Evolutionary conservation across 53 echinoderm and acorn worm species (phyloP), one percentile per base, ranked within the genome.

Genomic region (Apostichopus leukothele): DNA sequence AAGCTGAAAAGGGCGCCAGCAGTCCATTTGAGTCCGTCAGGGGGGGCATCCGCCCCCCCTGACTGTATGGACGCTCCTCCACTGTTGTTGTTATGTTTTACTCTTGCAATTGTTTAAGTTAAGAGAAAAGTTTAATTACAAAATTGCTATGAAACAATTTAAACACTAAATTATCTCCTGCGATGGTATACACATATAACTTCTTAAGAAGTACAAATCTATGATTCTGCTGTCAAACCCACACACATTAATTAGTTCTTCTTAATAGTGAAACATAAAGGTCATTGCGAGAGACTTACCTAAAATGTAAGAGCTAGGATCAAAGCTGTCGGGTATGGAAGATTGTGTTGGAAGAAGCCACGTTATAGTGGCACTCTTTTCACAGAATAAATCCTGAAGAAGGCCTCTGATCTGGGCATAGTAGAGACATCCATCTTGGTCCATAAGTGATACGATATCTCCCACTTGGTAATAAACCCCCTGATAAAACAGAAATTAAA

Each of bases 311-410:
- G 95, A 93, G 13, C 94, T 84, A 1, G 98, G 98, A 86, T 98
- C 95, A 93, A 98, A 98, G n/a, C 91, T 79, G 22, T 90, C 79
- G 78, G 89, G 92, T 81, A 76, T 75, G 16, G 95, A 92, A n/a
- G 94, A 92, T 79, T 96, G 94, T 79, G 98, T 98, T 8, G 98
- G 98, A 4, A 98, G 92, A 14, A 98, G 80, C 98, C 98, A 98
- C 0, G 98, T 98, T 50, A 98, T 95, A n/a, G 94, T 89, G 50
- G 98, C 98, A 90, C 98, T 98, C 93, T 95, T 98, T 74, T 95
- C 90, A 78, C 95, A 90, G 67, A 95, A 95, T 93, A 95, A 92
- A 74, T 98, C 98, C 60, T 98, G 98, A 76, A 98, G 91, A 9
- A 98, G 94, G 4, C 98, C 98, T 93, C 93, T 85, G 57, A 98